Evolutionary conservation across 1,140 invertebrate genomes (phyloP), one percentile per base, ranked within the genome.

Genomic region (Drosophila santomea): DNA sequence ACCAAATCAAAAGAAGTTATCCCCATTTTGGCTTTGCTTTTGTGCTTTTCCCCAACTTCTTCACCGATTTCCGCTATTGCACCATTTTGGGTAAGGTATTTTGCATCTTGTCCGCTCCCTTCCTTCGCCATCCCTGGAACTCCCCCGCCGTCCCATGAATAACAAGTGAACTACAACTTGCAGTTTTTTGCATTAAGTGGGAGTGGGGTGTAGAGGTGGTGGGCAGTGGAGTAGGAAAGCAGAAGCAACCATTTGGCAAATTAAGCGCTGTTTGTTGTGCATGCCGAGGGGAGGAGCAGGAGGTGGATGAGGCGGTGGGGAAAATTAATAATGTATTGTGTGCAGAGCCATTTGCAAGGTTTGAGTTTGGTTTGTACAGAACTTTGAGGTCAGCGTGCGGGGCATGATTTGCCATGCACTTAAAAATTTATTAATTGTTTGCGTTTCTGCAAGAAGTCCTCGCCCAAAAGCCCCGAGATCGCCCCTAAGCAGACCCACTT

Each of bases 381-480:
- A 48, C 62, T 76, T 71, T 73, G 55, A 66, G 81, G 78, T 76
- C 73, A 75, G 73, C 81, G 64, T 61, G 61, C 54, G 73, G 68
- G 47, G 62, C 81, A 74, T 68, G 75, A 81, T 84, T 84, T 84
- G 78, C 82, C 51, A 41, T 68, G 74, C 83, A 85, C 83, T 85
- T 88, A 88, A 86, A 86, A 83, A 86, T 86, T 82, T 88, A 88
- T 86, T 88, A 86, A 86, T 88, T 86, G 82, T 83, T 86, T 88
- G 83, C 74, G 63, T 86, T 85, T 74, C 69, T 59, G 55, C 58
- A 48, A 55, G 36, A 39, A 44, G 23, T 10, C n/a, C 39, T 28
- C 23, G 23, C 12, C 14, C 1, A 7, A n/a, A n/a, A 10, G 7
- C 12, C 35, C 17, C 48, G 7, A 15, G 17, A 2, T 11, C 47